Conservation (phyloP, 2,113 vertebrate genomes). For the Phalacrocorax aristotelis region DNA sequence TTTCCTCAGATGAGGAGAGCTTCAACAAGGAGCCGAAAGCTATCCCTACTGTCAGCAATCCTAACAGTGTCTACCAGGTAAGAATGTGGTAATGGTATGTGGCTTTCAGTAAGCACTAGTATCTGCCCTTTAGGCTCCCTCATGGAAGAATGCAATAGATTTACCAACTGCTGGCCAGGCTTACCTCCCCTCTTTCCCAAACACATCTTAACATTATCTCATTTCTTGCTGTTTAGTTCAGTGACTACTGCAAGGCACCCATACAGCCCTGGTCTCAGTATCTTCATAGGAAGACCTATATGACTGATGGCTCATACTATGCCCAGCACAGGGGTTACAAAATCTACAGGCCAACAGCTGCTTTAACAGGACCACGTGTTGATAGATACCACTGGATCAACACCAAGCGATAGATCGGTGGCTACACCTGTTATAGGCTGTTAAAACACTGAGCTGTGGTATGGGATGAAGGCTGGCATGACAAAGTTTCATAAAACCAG, state of each 20-base stretch:
- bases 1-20: conserved; percentile 86
- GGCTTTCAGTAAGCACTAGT: too few species aligned
- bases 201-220: fast-evolving
- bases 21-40: conserved; percentile 48
- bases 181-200: fast-evolving
- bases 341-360: conserved; percentile 53
- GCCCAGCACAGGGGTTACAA: conserved; percentile 71
- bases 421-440: fast-evolving
- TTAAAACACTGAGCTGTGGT: background rate
- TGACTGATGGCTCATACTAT: conserved; percentile 49
- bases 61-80: conserved; percentile 95
- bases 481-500: background rate
- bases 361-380: conserved; percentile 74
- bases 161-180: fast-evolving
- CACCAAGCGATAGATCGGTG: conserved; percentile 69
- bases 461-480: background rate
- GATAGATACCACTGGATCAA: conserved; percentile 97
- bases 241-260: conserved; percentile 75
- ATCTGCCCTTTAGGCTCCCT: background rate
- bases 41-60: conserved; percentile 91
- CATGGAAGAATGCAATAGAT: fast-evolving
- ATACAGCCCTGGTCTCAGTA: conserved; percentile 78
- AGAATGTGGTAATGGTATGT: background rate
- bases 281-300: conserved; percentile 70
- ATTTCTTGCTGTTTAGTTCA: conserved; percentile 49